These are phyloP conservation scores for Strongylocentrotus purpuratus DNA, from an alignment of 35 echinoderm and acorn worm genomes.

Conservation along the genomic window DNA sequence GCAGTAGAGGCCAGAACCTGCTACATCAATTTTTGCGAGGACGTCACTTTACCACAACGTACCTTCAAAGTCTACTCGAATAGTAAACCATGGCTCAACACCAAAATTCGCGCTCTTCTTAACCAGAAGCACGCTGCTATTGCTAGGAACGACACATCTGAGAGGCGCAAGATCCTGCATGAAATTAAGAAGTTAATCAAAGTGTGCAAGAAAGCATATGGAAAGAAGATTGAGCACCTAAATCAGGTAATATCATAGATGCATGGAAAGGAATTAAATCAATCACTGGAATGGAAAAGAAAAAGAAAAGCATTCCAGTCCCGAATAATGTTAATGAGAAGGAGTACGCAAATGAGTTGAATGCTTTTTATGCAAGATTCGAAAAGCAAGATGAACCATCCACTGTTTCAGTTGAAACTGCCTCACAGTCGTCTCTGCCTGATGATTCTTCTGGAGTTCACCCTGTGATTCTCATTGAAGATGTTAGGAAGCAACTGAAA, in stretches of 20 bases:
- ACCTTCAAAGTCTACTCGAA: constrained; percentile 45
- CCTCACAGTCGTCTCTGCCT: not conserved
- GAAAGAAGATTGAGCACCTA: not conserved
- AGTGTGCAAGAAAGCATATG: constrained; percentile 32
- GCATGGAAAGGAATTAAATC: constrained; percentile 28
- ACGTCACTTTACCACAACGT: constrained; percentile 51
- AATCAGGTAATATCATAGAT: not conserved
- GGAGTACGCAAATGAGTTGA: constrained; percentile 12
- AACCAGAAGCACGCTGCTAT: constrained; percentile 1
- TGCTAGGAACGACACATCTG: not conserved
- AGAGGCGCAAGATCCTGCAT: not conserved
- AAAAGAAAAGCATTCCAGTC: not conserved
- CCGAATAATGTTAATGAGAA: not conserved
- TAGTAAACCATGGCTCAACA: no score
- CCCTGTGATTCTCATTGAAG: not conserved
- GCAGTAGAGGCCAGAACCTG: constrained; percentile 42
- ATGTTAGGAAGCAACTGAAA: not conserved
- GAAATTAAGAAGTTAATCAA: constrained; percentile 7
- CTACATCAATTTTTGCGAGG: constrained; percentile 72
- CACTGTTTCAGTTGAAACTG: not conserved
- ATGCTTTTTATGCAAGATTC: not conserved
- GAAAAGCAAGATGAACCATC: not conserved
- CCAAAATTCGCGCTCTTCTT: no score
- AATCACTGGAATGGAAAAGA: not conserved
- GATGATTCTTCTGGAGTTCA: not conserved